phyloP scores from a whole-genome alignment of 1,140 invertebrate genomes.

The Drosophila nigromelanica region DNA sequence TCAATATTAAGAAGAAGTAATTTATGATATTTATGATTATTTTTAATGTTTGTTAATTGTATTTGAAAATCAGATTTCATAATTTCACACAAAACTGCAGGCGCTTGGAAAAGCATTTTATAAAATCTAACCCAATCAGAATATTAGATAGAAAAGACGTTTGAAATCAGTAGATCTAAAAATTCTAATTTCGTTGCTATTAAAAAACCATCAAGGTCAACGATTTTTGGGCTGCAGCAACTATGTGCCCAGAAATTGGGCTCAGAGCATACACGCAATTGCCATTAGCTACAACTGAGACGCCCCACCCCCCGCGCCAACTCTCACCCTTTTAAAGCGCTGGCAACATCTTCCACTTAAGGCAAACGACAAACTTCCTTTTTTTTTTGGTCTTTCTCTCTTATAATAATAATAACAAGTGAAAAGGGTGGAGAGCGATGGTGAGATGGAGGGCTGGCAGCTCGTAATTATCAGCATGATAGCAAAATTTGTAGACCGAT shows the following conservation, averaged over 20 bases:
- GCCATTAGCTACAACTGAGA: conserved; percentile 35
- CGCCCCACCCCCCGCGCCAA: not conserved
- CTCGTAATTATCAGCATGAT: conserved; percentile 75
- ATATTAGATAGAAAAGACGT: not conserved
- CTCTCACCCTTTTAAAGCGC: not conserved
- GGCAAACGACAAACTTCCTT: conserved; percentile 62
- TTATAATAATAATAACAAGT: not conserved
- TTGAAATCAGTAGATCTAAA: conserved; percentile 1
- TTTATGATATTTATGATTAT: too few relatives aligned
- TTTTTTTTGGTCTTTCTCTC: conserved; percentile 19
- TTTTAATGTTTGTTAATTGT: too few relatives aligned
- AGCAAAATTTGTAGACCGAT: conserved; percentile 77
- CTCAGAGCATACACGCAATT: conserved; percentile 36
- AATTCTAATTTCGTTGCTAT: conserved; percentile 14
- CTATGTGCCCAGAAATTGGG: not conserved
- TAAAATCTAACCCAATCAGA: too few relatives aligned
- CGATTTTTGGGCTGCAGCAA: not conserved
- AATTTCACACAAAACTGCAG: too few relatives aligned
- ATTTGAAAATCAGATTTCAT: too few relatives aligned
- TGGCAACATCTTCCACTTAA: conserved; percentile 32
- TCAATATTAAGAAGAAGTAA: too few relatives aligned
- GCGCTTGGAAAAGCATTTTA: too few relatives aligned
- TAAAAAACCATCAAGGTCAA: conserved; percentile 35
- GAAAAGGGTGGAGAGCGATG: not conserved
- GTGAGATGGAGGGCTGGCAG: conserved; percentile 2